Evolutionary conservation across 2,797 vertebrate genomes (phyloP).

Genomic region (Cercopithecus diana): DNA sequence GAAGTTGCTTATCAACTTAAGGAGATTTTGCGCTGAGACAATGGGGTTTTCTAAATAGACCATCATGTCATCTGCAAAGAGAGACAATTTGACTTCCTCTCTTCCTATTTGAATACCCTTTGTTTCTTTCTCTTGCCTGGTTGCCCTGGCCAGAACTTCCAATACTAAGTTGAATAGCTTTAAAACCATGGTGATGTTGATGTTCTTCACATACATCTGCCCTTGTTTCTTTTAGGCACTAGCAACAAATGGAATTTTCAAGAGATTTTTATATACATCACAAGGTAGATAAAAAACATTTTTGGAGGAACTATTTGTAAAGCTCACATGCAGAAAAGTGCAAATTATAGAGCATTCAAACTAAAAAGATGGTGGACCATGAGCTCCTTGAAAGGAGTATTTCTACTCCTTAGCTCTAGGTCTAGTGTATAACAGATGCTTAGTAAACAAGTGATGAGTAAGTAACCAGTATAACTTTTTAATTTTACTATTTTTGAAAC

Average conservation of each 20-base stretch:
- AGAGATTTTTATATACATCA: not conserved
- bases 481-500: slow-evolving; percentile 12
- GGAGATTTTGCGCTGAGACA: no score
- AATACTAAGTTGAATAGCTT: not conserved
- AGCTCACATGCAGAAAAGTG: not conserved
- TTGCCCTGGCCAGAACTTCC: no score
- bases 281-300: not conserved
- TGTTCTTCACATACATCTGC: not conserved
- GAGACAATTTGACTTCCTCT: no score
- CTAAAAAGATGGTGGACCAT: not conserved
- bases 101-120: no score
- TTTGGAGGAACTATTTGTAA: not conserved
- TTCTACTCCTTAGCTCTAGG: not conserved
- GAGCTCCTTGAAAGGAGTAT: not conserved
- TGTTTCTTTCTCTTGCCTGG: no score
- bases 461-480: not conserved
- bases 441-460: not conserved
- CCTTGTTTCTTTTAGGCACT: not conserved
- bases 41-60: no score
- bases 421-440: not conserved
- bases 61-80: no score
- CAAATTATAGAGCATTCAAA: not conserved
- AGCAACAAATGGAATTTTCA: not conserved
- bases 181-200: not conserved
- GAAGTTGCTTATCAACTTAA: no score